Evolutionary conservation across 2,797 vertebrate species (phyloP), one percentile per base, ranked within the genome.

Genomic region (Chiroxiphia lanceolata): DNA sequence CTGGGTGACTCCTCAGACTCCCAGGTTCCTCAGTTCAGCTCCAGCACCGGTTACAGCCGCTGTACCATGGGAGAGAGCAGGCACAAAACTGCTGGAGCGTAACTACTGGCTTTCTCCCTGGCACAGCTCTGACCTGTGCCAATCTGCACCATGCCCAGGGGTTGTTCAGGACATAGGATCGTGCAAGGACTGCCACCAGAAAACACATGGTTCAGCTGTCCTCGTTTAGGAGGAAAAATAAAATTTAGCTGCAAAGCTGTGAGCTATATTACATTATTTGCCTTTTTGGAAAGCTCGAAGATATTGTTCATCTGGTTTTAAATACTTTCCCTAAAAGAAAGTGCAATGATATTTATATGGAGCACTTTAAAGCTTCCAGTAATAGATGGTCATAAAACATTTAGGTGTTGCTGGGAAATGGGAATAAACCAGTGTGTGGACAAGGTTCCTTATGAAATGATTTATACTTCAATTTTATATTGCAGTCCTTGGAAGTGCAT

Each of bases 351-450:
- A 45, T 69, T 82, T 89, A 40, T 77, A 18, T 9, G 4, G 23
- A 94, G 17, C 61, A 42, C 13, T 86, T 93, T 38, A 88, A 88
- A 88, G 13, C 27, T 84, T 93, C 40, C 67, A 26, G 60, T 90
- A 82, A 79, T 79, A 87, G 68, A 21, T 57, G 48, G 15, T 75
- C 77, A 83, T 93, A 94, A 89, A 96, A 61, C 53, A 67, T 61
- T 54, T 79, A 69, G 63, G 44, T 84, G 33, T 48, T 90, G 54
- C 60, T 85, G 75, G n/a, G 82, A 93, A 94, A 80, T 77, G 14
- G 34, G 56, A 89, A 76, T 79, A 86, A 93, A 57, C 22, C 27
- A 20, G 19, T 29, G n/a, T 76, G 36, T 83, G 85, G 48, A 38
- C 76, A 70, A 82, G n/a, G n/a, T 72, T 94, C 47, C 23, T 83